Conservation (phyloP, 2,888 invertebrate species). For the Perithous albicinctus region DNA sequence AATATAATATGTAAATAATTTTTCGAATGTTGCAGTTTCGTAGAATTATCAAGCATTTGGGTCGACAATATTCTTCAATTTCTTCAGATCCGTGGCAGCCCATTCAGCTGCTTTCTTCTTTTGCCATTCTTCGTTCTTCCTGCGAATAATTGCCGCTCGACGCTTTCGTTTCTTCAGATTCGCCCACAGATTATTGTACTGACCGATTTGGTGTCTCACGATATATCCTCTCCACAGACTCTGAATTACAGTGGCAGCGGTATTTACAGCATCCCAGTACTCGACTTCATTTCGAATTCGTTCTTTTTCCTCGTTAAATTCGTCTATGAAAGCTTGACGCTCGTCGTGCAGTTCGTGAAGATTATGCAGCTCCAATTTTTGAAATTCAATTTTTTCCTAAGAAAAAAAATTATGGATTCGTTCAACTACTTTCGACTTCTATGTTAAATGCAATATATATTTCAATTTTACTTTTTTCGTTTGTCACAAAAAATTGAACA, state of each 20-base stretch:
- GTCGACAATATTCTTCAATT: constrained; percentile 39
- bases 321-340: constrained; percentile 74
- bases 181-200: constrained; percentile 69
- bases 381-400: constrained; percentile 74
- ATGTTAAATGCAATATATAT: no score
- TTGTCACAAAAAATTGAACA: no score
- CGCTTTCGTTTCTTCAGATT: constrained; percentile 68
- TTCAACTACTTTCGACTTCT: background rate
- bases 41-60: constrained; percentile 2
- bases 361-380: constrained; percentile 71
- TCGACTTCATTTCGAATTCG: constrained; percentile 65
- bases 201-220: constrained; percentile 77
- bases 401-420: no score
- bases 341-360: constrained; percentile 66
- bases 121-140: constrained; percentile 59
- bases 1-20: background rate
- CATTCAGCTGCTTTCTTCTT: constrained; percentile 44
- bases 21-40: background rate
- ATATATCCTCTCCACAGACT: constrained; percentile 78
- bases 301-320: constrained; percentile 68
- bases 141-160: constrained; percentile 46
- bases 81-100: constrained; percentile 12
- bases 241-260: constrained; percentile 77
- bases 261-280: constrained; percentile 70
- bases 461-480: no score